Percentiles rank a stretch among this genome's conserved stretches.
These are phyloP conservation scores for Triplophysa bombifrons DNA, from an alignment of 2,797 vertebrate genomes.

Conservation along the genomic window DNA sequence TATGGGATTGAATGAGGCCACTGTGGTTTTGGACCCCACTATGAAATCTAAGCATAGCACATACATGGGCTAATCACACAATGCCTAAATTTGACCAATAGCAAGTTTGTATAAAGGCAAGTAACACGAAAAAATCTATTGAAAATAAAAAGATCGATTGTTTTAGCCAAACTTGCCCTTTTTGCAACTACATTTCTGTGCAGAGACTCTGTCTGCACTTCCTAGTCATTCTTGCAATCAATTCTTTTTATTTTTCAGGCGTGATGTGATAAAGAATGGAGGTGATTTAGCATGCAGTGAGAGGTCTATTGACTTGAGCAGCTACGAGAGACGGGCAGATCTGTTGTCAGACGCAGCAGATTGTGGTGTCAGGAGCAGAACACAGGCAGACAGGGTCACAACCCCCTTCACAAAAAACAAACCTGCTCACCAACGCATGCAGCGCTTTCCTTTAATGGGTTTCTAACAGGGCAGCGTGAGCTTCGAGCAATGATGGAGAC, in stretches of 20 bases:
- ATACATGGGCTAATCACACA: too few relatives aligned
- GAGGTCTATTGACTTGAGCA: constrained; percentile 42
- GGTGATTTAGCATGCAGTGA: constrained; percentile 18
- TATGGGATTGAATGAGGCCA: too few relatives aligned
- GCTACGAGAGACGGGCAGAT: constrained; percentile 49
- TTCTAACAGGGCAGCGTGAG: neutral
- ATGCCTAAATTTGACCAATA: too few relatives aligned
- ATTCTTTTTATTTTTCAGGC: neutral
- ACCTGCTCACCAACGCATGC: constrained; percentile 8
- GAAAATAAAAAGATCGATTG: too few relatives aligned
- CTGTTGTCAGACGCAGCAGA: constrained; percentile 51
- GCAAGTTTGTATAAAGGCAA: too few relatives aligned
- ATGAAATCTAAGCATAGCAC: too few relatives aligned
- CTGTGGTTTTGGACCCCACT: too few relatives aligned
- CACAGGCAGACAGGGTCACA: constrained; percentile 33
- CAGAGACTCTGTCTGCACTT: too few relatives aligned
- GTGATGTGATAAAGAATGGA: constrained; percentile 23
- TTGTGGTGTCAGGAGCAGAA: constrained; percentile 49
- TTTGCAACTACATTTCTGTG: too few relatives aligned
- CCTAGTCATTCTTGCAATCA: too few relatives aligned
- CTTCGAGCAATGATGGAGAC: neutral
- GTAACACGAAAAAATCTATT: too few relatives aligned
- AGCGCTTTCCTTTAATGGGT: neutral
- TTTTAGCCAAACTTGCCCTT: too few relatives aligned
- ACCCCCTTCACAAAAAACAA: constrained; percentile 32